Evolutionary conservation across 2,797 vertebrate genomes (phyloP), one percentile per base, ranked within the genome.

Genomic region (Anas acuta): DNA sequence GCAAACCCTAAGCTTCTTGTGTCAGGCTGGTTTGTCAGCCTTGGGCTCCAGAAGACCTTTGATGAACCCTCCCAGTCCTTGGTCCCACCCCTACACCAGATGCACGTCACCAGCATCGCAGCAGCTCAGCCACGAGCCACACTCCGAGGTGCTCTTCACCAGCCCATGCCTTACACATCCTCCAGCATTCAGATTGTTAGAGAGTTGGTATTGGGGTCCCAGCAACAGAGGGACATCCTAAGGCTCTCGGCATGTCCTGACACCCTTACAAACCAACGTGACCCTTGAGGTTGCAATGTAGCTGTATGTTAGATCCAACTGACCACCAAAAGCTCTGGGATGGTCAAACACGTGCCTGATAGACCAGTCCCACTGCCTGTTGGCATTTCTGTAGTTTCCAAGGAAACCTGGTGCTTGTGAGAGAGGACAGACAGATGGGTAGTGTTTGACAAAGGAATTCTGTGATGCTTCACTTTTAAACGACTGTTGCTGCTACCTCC

Each of bases 301-400:
- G 23, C 12, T 6, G 0, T 32, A 18, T 47, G 32, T 25, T 14
- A 39, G 73, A 41, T 13, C 51, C 14, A 32, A 41, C 33, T 11
- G 70, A 16, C 47, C 41, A 62, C 65, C 47, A 15, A 39, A 60
- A 78, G 33, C 33, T 37, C 49, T 65, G 32, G 20, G 39, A 9
- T 74, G 81, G 19, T 11, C 85, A 69, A 60, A 51, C 23, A 3
- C 1, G 32, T 54, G 64, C 51, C 57, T 78, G 56, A 21, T 18
- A 11, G 4, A 11, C 20, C 30, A 6, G 26, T 41, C 75, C 69
- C 0, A 0, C 65, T 91, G 81, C 61, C 82, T 80, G 49, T 74
- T 87, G 91, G 37, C 54, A 87, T 87, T 82, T 47, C 80, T 32
- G 45, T 56, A 20, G 92, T 95, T 95, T 93, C 94, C 93, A 95